Conservation (phyloP, 2,888 invertebrate genomes). For the Cryptosula pallasiana region DNA sequence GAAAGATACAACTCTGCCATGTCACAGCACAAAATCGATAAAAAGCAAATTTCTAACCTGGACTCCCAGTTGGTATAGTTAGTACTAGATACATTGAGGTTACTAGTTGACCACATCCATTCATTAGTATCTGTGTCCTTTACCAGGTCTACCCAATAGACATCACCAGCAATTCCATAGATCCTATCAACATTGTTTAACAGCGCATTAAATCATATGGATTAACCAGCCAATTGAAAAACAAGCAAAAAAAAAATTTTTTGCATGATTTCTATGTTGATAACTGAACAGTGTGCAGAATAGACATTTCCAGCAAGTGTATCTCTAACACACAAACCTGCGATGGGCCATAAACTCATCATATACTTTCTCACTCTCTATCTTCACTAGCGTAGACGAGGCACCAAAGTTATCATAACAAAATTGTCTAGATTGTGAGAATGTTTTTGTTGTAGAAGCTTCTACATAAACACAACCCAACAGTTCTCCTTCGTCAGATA, state of each 20-base stretch:
- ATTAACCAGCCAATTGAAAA: too few relatives aligned
- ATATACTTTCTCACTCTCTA: neutral
- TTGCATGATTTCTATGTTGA: too few relatives aligned
- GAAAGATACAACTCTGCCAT: too few relatives aligned
- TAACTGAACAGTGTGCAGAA: too few relatives aligned
- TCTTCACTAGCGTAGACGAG: neutral
- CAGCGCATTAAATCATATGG: too few relatives aligned
- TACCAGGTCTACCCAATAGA: neutral
- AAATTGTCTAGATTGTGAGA: neutral
- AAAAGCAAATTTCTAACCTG: too few relatives aligned
- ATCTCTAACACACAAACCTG: neutral
- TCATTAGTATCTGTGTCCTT: neutral
- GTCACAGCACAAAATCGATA: too few relatives aligned
- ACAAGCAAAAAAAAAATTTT: too few relatives aligned
- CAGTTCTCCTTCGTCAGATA: constrained; percentile 5
- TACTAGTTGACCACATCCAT: too few relatives aligned
- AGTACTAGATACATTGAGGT: too few relatives aligned
- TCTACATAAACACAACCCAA: neutral
- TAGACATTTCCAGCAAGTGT: too few relatives aligned
- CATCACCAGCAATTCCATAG: neutral
- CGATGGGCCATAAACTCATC: neutral
- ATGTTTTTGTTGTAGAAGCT: neutral
- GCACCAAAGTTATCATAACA: neutral
- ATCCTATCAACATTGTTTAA: neutral
- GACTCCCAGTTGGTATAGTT: too few relatives aligned